A percentile compares a stretch with the other conserved stretches of the same genome.
phyloP scores from a whole-genome alignment of 2,113 vertebrate genomes.

The Brachirus orientalis region DNA sequence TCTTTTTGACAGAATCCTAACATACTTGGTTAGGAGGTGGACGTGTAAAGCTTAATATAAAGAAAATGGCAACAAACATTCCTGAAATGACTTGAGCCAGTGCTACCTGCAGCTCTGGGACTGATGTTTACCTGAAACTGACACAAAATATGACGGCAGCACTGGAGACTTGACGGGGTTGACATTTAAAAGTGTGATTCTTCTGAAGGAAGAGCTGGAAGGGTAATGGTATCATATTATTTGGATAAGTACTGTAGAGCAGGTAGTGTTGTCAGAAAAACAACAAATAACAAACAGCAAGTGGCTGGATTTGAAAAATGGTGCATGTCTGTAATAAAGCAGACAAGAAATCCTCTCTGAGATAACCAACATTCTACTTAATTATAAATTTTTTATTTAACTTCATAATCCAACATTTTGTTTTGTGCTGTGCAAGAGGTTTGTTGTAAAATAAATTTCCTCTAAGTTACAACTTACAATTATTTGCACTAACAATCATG shows the following conservation, averaged over 20 bases:
- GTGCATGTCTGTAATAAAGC: neutral
- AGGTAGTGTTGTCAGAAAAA: conserved; percentile 7
- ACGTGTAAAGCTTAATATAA: conserved; percentile 15
- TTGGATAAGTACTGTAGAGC: conserved; percentile 24
- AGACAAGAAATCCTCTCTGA: neutral
- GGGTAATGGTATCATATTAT: conserved; percentile 18
- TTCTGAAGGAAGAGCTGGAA: conserved; percentile 11
- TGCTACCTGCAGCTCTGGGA: neutral
- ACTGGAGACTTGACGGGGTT: conserved; percentile 42
- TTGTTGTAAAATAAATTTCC: too few species aligned
- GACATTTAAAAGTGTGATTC: conserved; percentile 63
- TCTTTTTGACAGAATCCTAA: conserved; percentile 1
- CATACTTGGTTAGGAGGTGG: conserved; percentile 8
- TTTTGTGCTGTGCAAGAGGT: neutral
- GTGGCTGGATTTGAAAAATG: conserved; percentile 1
- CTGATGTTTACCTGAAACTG: conserved; percentile 41
- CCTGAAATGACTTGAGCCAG: conserved; percentile 23
- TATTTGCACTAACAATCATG: too few species aligned
- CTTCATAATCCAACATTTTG: neutral
- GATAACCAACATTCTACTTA: neutral
- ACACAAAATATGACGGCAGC: conserved; percentile 23
- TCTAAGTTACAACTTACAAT: neutral
- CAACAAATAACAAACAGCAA: neutral
- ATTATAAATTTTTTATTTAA: neutral
- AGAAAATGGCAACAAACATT: too few species aligned